A percentile compares a stretch with the other conserved stretches of the same genome.
Conservation (phyloP, 1,140 invertebrate species). For the Archegozetes longisetosus region DNA sequence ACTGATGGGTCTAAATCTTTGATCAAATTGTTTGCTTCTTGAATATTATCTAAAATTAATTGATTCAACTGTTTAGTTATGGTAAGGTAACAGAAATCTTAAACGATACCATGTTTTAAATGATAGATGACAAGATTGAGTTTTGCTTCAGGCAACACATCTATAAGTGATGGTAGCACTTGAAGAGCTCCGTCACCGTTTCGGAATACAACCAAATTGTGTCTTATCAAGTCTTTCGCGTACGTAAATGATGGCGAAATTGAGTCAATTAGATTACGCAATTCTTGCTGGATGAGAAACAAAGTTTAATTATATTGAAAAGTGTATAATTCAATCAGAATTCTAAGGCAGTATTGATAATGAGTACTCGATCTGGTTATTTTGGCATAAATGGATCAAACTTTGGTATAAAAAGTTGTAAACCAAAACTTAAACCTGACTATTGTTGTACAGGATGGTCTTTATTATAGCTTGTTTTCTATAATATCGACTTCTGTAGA, state of each 20-base stretch:
- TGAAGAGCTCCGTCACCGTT: conserved; percentile 83
- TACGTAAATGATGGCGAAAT: conserved; percentile 61
- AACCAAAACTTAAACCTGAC: too few relatives aligned
- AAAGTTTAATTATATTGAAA: background rate
- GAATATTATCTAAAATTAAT: conserved; percentile 48
- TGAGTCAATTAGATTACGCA: conserved; percentile 44
- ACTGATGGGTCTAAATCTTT: conserved; percentile 82
- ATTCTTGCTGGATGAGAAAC: conserved; percentile 29
- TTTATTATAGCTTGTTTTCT: too few relatives aligned
- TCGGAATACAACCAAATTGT: conserved; percentile 87
- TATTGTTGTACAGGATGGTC: too few relatives aligned
- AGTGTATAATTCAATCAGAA: too few relatives aligned
- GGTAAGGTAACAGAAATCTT: background rate
- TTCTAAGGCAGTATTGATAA: too few relatives aligned
- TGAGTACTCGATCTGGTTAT: too few relatives aligned
- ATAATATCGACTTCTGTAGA: too few relatives aligned
- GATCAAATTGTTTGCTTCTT: conserved; percentile 75
- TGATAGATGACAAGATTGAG: conserved; percentile 92
- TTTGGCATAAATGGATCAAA: background rate
- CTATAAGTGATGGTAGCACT: conserved; percentile 66
- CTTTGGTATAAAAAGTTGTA: too few relatives aligned
- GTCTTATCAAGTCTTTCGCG: conserved; percentile 78
- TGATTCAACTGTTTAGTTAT: background rate
- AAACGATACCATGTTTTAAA: conserved; percentile 52
- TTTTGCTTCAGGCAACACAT: conserved; percentile 89